phyloP scores from a whole-genome alignment of 2,797 vertebrate genomes.

The Sebastes reedi region DNA sequence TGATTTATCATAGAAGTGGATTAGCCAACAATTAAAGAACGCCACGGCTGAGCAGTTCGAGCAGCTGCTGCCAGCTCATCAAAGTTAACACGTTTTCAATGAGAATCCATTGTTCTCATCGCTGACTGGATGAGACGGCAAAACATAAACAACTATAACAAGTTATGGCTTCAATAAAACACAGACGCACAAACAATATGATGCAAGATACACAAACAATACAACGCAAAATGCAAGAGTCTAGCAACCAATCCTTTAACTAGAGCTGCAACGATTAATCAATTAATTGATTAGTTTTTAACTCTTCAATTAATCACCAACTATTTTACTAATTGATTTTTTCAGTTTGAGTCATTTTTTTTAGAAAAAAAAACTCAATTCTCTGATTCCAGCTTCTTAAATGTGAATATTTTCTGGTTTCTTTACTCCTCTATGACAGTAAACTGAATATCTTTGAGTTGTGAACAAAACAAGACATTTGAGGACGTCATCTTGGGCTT shows the following conservation, averaged over 20 bases:
- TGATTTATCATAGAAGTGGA: slow-evolving; percentile 51
- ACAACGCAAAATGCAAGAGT: not conserved
- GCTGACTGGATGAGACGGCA: not conserved
- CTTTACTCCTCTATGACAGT: no score
- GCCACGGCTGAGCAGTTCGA: slow-evolving; percentile 33
- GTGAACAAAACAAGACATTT: no score
- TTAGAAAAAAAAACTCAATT: no score
- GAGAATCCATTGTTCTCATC: slow-evolving; percentile 33
- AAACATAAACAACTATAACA: not conserved
- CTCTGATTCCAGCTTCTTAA: no score
- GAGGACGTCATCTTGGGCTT: no score
- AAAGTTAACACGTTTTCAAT: slow-evolving; percentile 27
- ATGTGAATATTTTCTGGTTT: no score
- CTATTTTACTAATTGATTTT: no score
- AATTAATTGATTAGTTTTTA: no score
- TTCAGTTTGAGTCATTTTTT: no score
- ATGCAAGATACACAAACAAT: not conserved
- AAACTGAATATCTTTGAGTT: no score
- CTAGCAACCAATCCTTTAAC: not conserved
- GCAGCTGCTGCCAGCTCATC: slow-evolving; percentile 57
- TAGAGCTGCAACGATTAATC: no score
- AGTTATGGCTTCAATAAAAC: not conserved
- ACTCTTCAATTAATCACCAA: no score
- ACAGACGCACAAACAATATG: not conserved
- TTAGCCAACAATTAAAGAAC: slow-evolving; percentile 62